Evolutionary conservation across 2,797 vertebrate species (phyloP).

Genomic region (Setipinna tenuifilis): DNA sequence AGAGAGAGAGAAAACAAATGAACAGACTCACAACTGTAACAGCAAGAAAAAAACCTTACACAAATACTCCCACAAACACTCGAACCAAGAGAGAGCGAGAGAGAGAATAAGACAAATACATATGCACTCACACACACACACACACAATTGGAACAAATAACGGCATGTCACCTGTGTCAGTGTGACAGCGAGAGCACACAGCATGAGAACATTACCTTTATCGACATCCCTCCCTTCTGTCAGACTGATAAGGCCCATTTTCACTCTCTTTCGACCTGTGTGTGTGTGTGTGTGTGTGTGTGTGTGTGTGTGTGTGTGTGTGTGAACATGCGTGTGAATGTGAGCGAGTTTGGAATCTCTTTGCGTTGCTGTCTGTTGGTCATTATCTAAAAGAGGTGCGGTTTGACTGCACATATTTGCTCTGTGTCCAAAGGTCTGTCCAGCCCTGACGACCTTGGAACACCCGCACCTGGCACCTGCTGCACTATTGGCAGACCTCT

Average conservation of each 20-base stretch:
- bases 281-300: constrained; percentile 1
- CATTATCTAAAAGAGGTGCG: constrained; percentile 35
- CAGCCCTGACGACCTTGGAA: neutral
- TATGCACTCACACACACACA: neutral
- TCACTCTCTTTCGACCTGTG: constrained; percentile 5
- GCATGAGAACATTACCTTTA: constrained; percentile 35
- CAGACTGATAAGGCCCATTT: constrained; percentile 59
- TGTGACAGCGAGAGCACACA: neutral
- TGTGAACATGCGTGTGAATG: neutral
- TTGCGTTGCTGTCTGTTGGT: constrained; percentile 48
- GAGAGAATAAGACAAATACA: no score
- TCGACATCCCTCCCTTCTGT: constrained; percentile 48
- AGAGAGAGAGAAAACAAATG: no score
- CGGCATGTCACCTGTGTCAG: neutral
- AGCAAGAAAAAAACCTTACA: neutral
- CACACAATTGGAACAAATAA: neutral
- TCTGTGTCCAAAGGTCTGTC: constrained; percentile 17
- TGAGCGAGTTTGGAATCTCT: neutral
- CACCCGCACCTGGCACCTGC: neutral
- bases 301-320: neutral
- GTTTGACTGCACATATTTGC: neutral
- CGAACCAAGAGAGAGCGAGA: no score
- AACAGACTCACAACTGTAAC: no score
- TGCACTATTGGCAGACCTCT: neutral
- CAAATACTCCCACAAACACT: neutral